Conservation (phyloP, 1,140 invertebrate genomes). For the Zaprionus ghesquierei region DNA sequence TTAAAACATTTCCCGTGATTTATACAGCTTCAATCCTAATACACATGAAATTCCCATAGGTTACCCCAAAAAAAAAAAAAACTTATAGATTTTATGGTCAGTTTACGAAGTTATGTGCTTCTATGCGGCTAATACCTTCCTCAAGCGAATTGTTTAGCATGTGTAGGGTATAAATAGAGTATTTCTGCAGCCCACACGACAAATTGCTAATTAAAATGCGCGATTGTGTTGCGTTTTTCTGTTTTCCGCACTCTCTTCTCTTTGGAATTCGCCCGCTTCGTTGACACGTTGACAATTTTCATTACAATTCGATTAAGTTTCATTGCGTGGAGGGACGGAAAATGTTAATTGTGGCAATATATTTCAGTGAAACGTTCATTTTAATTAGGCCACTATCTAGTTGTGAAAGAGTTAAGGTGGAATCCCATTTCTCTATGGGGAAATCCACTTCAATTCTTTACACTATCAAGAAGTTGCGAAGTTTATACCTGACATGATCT, state of each 20-base stretch:
- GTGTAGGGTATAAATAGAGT: not conserved
- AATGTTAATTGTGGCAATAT: constrained; percentile 45
- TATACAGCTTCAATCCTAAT: too few relatives aligned
- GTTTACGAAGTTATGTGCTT: too few relatives aligned
- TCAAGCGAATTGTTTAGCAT: not conserved
- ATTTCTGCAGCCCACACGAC: constrained; percentile 11
- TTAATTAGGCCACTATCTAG: constrained; percentile 20
- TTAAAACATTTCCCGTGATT: too few relatives aligned
- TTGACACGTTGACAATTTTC: constrained; percentile 62
- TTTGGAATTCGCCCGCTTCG: not conserved
- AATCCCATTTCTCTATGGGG: not conserved
- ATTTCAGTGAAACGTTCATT: constrained; percentile 26
- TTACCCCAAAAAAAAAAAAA: too few relatives aligned
- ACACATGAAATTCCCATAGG: too few relatives aligned
- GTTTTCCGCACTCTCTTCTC: not conserved
- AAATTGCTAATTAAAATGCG: constrained; percentile 72
- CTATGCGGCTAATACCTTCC: too few relatives aligned
- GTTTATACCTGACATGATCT: too few relatives aligned
- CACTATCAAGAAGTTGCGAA: too few relatives aligned
- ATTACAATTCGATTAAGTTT: constrained; percentile 74
- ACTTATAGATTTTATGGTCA: not conserved
- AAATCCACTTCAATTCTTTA: too few relatives aligned
- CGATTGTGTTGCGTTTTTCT: constrained; percentile 33
- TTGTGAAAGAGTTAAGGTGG: not conserved
- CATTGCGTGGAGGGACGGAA: not conserved